phyloP scores from a whole-genome alignment of 1,140 invertebrate genomes.

The Pachypsylla venusta region DNA sequence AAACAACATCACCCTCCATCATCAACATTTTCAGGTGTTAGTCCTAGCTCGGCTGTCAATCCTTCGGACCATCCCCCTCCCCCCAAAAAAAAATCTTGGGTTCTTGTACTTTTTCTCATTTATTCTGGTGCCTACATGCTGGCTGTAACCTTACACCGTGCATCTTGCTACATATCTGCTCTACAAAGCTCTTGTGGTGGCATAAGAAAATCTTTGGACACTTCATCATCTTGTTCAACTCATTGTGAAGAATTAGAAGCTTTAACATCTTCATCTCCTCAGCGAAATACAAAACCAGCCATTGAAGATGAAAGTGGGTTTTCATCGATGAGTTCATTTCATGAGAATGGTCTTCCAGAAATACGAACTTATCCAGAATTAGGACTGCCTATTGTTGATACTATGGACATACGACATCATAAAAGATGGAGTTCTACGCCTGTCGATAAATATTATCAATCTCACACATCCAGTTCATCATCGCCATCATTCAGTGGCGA shows the following conservation, averaged over 20 bases:
- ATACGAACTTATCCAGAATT: constrained; percentile 22
- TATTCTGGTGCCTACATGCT: too few relatives aligned
- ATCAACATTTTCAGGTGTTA: too few relatives aligned
- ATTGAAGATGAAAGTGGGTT: constrained; percentile 63
- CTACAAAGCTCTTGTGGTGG: constrained; percentile 18
- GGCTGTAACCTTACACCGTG: too few relatives aligned
- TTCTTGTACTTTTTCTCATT: too few relatives aligned
- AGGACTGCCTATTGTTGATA: constrained; percentile 22
- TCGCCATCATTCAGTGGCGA: too few relatives aligned
- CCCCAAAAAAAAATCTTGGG: too few relatives aligned
- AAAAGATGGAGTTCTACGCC: neutral
- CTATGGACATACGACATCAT: constrained; percentile 20
- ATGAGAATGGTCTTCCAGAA: constrained; percentile 46
- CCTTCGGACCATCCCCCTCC: too few relatives aligned
- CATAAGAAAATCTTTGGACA: constrained; percentile 19
- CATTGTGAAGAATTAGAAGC: neutral
- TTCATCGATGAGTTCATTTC: constrained; percentile 64
- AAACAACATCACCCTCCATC: too few relatives aligned
- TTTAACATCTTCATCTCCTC: constrained; percentile 8
- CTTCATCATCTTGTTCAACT: constrained; percentile 10
- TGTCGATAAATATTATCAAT: too few relatives aligned
- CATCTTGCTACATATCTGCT: too few relatives aligned
- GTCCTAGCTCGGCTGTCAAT: too few relatives aligned
- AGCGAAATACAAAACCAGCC: neutral
- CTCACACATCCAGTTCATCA: too few relatives aligned